Conservation (phyloP, 2,113 vertebrate species). For the Tragulus kanchil region DNA sequence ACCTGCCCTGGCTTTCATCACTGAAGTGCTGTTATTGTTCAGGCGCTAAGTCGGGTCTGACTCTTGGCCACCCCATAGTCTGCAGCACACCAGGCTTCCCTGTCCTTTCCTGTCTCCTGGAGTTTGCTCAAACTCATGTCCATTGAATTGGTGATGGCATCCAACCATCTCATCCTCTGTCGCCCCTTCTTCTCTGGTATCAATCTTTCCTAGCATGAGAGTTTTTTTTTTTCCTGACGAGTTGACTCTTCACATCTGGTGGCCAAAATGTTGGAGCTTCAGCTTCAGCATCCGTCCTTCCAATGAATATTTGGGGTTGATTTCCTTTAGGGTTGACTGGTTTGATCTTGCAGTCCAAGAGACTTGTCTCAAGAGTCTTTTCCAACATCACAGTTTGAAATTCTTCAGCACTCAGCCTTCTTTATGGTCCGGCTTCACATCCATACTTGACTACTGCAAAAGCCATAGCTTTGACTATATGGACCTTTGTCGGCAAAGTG, state of each 20-base stretch:
- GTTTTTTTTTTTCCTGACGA: neutral
- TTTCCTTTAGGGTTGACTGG: no score
- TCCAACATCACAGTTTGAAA: no score
- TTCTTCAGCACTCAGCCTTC: no score
- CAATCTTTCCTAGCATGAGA: neutral
- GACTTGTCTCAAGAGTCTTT: no score
- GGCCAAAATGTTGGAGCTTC: neutral
- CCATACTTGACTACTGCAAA: no score
- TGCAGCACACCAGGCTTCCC: neutral
- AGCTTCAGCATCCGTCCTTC: no score
- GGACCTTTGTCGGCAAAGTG: no score
- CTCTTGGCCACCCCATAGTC: neutral
- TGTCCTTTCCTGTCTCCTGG: neutral
- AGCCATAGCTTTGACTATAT: no score
- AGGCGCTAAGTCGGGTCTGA: rapidly evolving
- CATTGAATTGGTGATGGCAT: neutral
- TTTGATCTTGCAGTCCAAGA: no score
- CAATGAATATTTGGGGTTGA: no score
- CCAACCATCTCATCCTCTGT: neutral
- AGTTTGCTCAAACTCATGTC: neutral
- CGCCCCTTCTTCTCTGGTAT: neutral
- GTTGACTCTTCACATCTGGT: neutral
- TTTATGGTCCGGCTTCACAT: no score
- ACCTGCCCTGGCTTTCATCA: rapidly evolving
- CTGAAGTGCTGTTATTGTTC: rapidly evolving